These are phyloP conservation scores for Drosophila lowei DNA, from an alignment of 1,140 invertebrate species.

Conservation along the genomic window DNA sequence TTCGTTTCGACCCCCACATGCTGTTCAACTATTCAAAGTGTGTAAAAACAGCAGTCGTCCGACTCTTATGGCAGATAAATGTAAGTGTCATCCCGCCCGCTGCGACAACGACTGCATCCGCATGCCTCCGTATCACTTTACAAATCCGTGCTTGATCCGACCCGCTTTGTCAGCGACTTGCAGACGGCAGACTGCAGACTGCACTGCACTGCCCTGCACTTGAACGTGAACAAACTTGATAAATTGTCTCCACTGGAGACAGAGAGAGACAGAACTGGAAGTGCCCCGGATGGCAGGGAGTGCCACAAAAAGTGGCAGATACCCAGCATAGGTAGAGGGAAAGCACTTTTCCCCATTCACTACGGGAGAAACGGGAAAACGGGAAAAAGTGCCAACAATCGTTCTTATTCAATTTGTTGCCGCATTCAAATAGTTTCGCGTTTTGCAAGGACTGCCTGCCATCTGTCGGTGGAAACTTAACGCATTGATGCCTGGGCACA, in stretches of 20 bases:
- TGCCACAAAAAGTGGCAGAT: neutral
- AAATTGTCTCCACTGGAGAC: slow-evolving; percentile 28
- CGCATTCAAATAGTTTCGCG: slow-evolving; percentile 38
- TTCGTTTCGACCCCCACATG: neutral
- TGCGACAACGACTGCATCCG: slow-evolving; percentile 14
- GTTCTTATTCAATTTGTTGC: slow-evolving; percentile 66
- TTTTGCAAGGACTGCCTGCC: neutral
- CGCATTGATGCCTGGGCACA: slow-evolving; percentile 53
- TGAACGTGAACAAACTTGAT: slow-evolving; percentile 41
- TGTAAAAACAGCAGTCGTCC: slow-evolving; percentile 4
- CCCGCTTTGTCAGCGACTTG: slow-evolving; percentile 5
- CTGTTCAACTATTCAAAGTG: neutral
- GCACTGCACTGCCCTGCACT: slow-evolving; percentile 16
- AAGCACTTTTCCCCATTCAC: too few species aligned
- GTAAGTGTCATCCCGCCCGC: slow-evolving; percentile 35
- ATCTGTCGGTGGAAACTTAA: slow-evolving; percentile 50
- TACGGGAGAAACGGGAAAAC: too few species aligned
- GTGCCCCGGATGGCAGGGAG: slow-evolving; percentile 2
- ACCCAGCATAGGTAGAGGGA: neutral
- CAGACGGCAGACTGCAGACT: too few species aligned
- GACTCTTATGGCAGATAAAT: slow-evolving; percentile 37
- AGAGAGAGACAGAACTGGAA: slow-evolving; percentile 5
- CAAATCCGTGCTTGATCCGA: slow-evolving; percentile 27
- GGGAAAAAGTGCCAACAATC: slow-evolving; percentile 50
- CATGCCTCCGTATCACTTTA: slow-evolving; percentile 26